These are phyloP conservation scores for Premnoplex brunnescens DNA, from an alignment of 2,797 vertebrate genomes.

Conservation along the genomic window DNA sequence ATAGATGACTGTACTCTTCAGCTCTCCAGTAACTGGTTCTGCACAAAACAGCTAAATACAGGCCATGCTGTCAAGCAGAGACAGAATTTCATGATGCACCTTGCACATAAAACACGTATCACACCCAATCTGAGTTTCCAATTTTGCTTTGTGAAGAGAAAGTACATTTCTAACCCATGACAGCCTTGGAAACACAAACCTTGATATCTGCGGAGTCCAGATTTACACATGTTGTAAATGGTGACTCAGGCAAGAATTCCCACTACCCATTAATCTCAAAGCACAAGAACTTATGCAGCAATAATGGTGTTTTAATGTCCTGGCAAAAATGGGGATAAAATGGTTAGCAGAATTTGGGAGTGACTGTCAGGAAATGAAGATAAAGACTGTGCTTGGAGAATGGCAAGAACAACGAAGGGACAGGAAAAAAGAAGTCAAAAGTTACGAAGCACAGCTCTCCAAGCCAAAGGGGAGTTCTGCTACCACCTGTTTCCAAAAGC, in stretches of 20 bases:
- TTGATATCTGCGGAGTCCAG: neutral
- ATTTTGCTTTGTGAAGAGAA: neutral
- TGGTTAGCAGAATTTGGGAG: neutral
- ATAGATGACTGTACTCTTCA: accelerated
- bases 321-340: constrained; percentile 19
- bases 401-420: neutral
- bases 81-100: neutral
- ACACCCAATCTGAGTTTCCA: neutral
- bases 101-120: accelerated
- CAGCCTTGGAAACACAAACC: constrained; percentile 11
- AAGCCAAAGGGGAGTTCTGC: neutral
- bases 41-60: neutral
- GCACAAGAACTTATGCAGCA: neutral
- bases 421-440: neutral
- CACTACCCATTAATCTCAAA: constrained; percentile 18
- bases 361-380: constrained; percentile 5
- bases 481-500: constrained; percentile 10
- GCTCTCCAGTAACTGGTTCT: neutral
- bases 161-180: neutral
- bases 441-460: neutral
- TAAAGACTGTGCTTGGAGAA: neutral
- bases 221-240: neutral
- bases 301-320: constrained; percentile 19
- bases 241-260: constrained; percentile 33
- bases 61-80: neutral